Evolutionary conservation across 2,113 vertebrate genomes (phyloP).

Genomic region (Corvus cornix): DNA sequence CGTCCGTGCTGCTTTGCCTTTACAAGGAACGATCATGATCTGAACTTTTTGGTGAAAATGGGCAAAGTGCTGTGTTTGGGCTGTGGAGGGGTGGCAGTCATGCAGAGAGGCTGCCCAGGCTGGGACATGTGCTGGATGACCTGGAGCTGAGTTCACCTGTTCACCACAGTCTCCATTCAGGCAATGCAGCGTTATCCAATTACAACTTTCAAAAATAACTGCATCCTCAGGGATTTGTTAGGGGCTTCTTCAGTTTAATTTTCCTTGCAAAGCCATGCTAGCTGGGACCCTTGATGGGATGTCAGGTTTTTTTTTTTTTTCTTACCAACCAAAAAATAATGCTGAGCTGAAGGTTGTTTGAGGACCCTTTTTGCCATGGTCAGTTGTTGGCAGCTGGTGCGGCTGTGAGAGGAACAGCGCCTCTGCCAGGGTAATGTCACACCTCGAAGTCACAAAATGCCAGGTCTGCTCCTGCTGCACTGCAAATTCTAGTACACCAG

Average conservation of each 20-base stretch:
- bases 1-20: not conserved
- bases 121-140: not conserved
- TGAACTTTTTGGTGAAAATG: not conserved
- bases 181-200: fast-evolving
- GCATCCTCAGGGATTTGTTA: not conserved
- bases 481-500: not conserved
- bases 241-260: not conserved
- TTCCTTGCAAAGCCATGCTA: not conserved
- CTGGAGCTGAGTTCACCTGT: not conserved
- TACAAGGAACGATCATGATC: not conserved
- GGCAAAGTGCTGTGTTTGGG: not conserved
- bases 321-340: not conserved
- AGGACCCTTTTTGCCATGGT: not conserved
- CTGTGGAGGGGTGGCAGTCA: not conserved
- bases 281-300: not conserved
- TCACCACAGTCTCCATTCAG: not conserved
- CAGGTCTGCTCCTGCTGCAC: fast-evolving
- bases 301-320: not conserved
- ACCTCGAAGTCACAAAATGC: not conserved
- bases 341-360: not conserved
- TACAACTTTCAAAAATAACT: not conserved
- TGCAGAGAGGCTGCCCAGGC: not conserved
- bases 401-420: fast-evolving
- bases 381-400: not conserved
- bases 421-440: not conserved